These are phyloP conservation scores for Montipora capitata DNA, from an alignment of 92 coral and sea anemone genomes.

Conservation along the genomic window DNA sequence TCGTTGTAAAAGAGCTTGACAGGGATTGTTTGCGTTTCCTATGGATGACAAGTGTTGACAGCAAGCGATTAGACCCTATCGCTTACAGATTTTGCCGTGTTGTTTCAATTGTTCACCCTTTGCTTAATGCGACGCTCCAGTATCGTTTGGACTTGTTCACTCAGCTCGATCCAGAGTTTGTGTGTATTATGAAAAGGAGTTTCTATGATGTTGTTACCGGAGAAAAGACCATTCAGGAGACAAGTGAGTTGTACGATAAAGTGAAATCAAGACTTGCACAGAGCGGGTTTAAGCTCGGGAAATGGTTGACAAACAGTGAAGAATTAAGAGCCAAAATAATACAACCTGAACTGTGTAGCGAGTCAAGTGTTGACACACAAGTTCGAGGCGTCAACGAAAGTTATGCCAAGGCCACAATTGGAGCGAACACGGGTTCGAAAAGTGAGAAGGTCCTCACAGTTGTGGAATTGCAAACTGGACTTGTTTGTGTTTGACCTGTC, in stretches of 20 bases:
- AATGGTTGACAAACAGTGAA: conserved; percentile 7
- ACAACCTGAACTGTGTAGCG: conserved; percentile 5
- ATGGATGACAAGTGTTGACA: conserved; percentile 42
- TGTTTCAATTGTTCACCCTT: conserved; percentile 64
- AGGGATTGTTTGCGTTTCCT: conserved; percentile 67
- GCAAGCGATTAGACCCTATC: background rate
- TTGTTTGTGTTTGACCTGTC: conserved; percentile 20
- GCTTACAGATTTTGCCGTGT: conserved; percentile 63
- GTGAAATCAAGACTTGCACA: conserved; percentile 15
- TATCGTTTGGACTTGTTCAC: conserved; percentile 59
- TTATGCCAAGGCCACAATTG: conserved; percentile 59
- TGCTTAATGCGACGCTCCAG: conserved; percentile 65
- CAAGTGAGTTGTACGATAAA: conserved; percentile 24
- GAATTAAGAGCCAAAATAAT: background rate
- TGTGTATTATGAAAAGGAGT: background rate
- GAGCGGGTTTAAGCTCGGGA: conserved; percentile 50
- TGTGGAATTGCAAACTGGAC: conserved; percentile 59
- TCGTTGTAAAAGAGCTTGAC: background rate
- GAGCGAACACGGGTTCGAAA: conserved; percentile 9
- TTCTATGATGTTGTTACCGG: conserved; percentile 50
- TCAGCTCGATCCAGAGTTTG: conserved; percentile 59
- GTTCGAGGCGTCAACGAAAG: conserved; percentile 29
- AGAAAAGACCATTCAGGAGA: conserved; percentile 6
- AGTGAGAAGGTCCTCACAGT: conserved; percentile 52
- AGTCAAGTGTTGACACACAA: background rate